These are phyloP conservation scores for Eurystomus gularis DNA, from an alignment of 2,113 vertebrate species.

Conservation along the genomic window DNA sequence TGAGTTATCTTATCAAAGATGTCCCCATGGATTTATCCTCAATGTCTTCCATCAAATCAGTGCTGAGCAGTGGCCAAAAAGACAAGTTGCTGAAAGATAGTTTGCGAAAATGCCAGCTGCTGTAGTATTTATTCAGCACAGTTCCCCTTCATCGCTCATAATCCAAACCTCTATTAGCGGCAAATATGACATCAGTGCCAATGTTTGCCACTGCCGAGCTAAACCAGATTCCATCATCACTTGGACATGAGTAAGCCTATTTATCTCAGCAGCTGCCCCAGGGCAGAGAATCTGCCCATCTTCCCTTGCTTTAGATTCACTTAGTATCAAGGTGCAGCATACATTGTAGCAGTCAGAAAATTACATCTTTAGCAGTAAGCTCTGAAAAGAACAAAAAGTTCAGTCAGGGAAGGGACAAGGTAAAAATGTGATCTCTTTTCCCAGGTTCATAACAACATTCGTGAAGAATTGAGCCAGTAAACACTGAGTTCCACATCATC, in stretches of 20 bases:
- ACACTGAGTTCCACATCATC: not conserved
- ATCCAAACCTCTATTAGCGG: not conserved
- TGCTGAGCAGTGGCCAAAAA: slow-evolving; percentile 41
- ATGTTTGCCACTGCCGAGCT: not conserved
- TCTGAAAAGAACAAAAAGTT: not conserved
- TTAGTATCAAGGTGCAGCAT: not conserved
- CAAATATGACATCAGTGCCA: not conserved
- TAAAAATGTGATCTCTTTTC: not conserved
- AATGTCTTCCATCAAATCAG: slow-evolving; percentile 42
- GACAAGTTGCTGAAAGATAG: not conserved
- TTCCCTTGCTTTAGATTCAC: not conserved
- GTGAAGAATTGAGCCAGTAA: not conserved
- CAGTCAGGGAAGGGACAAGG: not conserved
- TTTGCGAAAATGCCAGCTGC: slow-evolving; percentile 17
- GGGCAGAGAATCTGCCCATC: not conserved
- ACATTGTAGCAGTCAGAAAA: not conserved
- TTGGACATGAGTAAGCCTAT: not conserved
- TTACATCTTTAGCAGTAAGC: not conserved
- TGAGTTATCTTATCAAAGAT: slow-evolving; percentile 23
- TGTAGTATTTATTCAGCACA: not conserved
- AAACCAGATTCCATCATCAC: not conserved
- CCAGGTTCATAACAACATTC: not conserved
- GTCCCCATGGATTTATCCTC: not conserved
- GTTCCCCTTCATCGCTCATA: slow-evolving; percentile 18
- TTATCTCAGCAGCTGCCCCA: not conserved